Evolutionary conservation across 1,140 invertebrate genomes (phyloP), one percentile per base, ranked within the genome.

Genomic region (Pseudobourletiella spinata): DNA sequence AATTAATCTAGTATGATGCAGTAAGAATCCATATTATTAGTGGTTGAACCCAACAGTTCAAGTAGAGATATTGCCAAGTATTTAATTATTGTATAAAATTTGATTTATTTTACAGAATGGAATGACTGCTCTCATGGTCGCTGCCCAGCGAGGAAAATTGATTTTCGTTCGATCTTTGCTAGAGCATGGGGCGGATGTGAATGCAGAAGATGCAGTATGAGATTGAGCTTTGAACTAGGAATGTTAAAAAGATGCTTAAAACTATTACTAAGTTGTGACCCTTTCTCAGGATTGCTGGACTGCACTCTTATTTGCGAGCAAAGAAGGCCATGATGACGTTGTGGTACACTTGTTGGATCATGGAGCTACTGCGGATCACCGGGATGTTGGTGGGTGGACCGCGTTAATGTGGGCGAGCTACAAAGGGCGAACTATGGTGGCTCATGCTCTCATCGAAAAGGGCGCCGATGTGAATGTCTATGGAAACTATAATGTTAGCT

Each of bases 331-430:
- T 75, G 78, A 84, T 20, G 85, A 91, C 63, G 83, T 95, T 48
- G 88, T 89, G 24, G 77, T 83, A 54, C 83, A 92, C 70, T 76
- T 98, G 8, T 73, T 98, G 3, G 91, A 96, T 66, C 85, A 89
- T 75, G 88, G 88, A 26, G 91, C 91, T 1, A 76, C 83, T 44
- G 82, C 97, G 48, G 91, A 98, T 72, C 89, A 95, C 67, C 84
- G 87, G 68, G 95, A 99, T 75, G 87, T 94, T 83, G 92, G 93
- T 68, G 91, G 91, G 24, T 99, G 95, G 95, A 93, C 93, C 1
- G 80, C 94, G 1, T 79, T 99, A 39, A 95, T 98, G 89, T 99
- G 95, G 95, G 92, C 93, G 1, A 77, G 76, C 62, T 85, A 85
- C 69, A 82, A 82, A 73, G 81, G 82, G 22, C 72, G 77, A 50